These are phyloP conservation scores for Zygaena filipendulae DNA, from an alignment of 2,888 invertebrate species.

Conservation along the genomic window DNA sequence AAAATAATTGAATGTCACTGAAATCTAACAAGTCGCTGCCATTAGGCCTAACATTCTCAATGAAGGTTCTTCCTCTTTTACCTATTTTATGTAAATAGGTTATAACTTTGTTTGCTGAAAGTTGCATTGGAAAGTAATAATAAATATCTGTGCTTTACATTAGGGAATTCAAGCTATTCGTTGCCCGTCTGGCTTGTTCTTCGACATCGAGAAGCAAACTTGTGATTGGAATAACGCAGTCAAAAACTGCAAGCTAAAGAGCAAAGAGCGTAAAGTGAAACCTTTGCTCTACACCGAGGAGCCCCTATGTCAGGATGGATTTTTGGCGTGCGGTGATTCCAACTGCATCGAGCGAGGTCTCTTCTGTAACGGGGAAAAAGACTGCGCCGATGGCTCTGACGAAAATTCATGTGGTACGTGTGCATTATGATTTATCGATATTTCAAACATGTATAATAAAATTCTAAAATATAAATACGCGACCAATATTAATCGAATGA, in stretches of 20 bases:
- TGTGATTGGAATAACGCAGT: conserved; percentile 95
- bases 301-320: conserved; percentile 88
- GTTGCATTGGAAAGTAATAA: too few relatives aligned
- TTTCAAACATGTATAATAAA: conserved; percentile 2
- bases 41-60: too few relatives aligned
- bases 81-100: too few relatives aligned
- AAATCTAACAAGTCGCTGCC: too few relatives aligned
- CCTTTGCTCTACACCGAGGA: conserved; percentile 90
- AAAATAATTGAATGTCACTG: too few relatives aligned
- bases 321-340: conserved; percentile 88
- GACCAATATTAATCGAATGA: conserved; percentile 34
- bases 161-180: conserved; percentile 93
- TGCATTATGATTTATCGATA: neutral
- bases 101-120: too few relatives aligned
- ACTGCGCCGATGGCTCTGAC: conserved; percentile 89
- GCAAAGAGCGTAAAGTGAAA: conserved; percentile 88
- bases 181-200: conserved; percentile 91
- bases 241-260: conserved; percentile 92
- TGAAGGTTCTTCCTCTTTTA: too few relatives aligned
- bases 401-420: conserved; percentile 90
- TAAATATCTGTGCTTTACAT: too few relatives aligned
- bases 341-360: conserved; percentile 88
- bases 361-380: conserved; percentile 93
- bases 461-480: conserved; percentile 21
- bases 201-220: conserved; percentile 95